These are phyloP conservation scores for Battus philenor DNA, from an alignment of 1,140 invertebrate species.

Conservation along the genomic window DNA sequence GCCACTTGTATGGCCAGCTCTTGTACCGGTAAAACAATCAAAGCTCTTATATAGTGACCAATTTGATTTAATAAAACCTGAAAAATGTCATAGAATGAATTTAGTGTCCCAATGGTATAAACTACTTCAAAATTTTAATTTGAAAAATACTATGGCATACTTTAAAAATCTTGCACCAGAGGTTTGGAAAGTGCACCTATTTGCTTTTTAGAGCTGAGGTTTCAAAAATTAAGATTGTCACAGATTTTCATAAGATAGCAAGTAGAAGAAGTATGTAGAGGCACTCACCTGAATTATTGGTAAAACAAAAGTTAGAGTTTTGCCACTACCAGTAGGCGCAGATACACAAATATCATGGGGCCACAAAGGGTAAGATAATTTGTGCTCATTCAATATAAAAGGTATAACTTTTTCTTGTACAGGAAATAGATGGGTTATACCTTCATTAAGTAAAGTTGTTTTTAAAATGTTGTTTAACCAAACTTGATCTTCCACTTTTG, in stretches of 20 bases:
- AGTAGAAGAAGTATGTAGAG: too few species aligned
- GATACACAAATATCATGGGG: constrained; percentile 96
- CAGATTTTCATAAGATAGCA: too few species aligned
- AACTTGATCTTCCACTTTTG: constrained; percentile 77
- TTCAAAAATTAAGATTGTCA: too few species aligned
- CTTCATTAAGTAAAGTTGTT: constrained; percentile 81
- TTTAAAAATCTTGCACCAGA: too few species aligned
- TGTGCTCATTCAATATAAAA: constrained; percentile 82
- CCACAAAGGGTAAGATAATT: constrained; percentile 78
- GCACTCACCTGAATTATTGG: constrained; percentile 88
- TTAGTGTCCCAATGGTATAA: too few species aligned
- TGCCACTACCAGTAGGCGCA: constrained; percentile 98
- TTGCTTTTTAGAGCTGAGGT: too few species aligned
- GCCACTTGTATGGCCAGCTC: constrained; percentile 94
- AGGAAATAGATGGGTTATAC: constrained; percentile 88
- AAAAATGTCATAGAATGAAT: constrained; percentile 11
- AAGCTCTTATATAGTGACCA: constrained; percentile 82
- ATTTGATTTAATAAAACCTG: constrained; percentile 62
- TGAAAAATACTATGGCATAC: too few species aligned
- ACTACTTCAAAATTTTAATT: too few species aligned
- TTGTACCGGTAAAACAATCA: constrained; percentile 94
- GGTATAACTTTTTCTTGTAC: constrained; percentile 92
- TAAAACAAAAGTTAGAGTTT: constrained; percentile 95
- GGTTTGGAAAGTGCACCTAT: too few species aligned
- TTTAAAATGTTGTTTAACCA: constrained; percentile 80